These are phyloP conservation scores for Leptatherina wallacei DNA, from an alignment of 2,797 vertebrate species.

Conservation along the genomic window DNA sequence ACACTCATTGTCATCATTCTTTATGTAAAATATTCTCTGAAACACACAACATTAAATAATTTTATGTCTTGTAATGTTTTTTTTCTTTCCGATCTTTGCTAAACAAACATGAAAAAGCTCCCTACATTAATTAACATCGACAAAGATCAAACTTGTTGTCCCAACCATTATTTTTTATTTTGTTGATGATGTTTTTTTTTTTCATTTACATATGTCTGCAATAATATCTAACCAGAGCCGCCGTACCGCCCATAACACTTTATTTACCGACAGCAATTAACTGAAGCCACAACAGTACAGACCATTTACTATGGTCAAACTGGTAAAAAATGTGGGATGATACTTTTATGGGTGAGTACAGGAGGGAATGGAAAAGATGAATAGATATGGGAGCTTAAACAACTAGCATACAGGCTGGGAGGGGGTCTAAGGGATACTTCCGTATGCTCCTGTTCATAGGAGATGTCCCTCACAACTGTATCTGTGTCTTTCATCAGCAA, in stretches of 20 bases:
- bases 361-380: neutral
- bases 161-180: no score
- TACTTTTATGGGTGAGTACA: neutral
- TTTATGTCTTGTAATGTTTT: no score
- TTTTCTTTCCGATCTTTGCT: no score
- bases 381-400: neutral
- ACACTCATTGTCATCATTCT: no score
- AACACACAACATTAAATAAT: no score
- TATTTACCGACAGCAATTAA: neutral
- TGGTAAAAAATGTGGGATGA: neutral
- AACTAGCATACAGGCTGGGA: neutral
- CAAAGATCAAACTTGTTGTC: no score
- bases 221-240: neutral
- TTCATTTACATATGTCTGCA: no score
- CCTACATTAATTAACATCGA: no score
- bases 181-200: no score
- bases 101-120: no score
- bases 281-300: constrained; percentile 14
- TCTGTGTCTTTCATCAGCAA: constrained; percentile 41
- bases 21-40: no score
- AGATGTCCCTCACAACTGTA: constrained; percentile 39
- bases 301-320: constrained; percentile 4
- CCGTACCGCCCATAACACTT: neutral
- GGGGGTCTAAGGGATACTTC: neutral
- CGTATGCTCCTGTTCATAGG: constrained; percentile 15